Evolutionary conservation across 2,113 vertebrate genomes (phyloP).

Genomic region (Gasterosteus nipponicus): DNA sequence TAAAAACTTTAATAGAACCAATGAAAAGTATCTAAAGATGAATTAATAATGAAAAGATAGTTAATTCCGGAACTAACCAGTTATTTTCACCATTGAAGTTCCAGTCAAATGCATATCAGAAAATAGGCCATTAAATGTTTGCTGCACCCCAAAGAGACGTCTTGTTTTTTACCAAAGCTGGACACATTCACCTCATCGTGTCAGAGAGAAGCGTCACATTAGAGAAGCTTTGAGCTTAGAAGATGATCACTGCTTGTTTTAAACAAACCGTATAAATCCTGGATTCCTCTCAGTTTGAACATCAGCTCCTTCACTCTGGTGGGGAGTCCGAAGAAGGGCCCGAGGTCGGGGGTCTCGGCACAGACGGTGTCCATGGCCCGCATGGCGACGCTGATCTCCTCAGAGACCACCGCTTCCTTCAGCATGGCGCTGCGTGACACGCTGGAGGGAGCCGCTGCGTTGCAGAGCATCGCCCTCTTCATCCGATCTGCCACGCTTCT

Average conservation of each 20-base stretch:
- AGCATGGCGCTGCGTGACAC: slow-evolving; percentile 83
- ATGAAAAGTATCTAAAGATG: not conserved
- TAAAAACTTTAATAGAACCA: not conserved
- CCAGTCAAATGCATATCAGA: no score
- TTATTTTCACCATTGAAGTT: no score
- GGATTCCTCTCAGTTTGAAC: slow-evolving; percentile 86
- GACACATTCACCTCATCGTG: no score
- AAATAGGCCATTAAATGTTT: no score
- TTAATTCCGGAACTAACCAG: not conserved
- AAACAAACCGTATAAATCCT: slow-evolving; percentile 86
- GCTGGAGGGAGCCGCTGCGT: slow-evolving; percentile 83
- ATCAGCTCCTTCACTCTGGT: slow-evolving; percentile 92
- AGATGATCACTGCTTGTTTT: no score
- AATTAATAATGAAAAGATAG: not conserved
- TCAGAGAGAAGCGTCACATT: not conserved
- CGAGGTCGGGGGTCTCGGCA: slow-evolving; percentile 83
- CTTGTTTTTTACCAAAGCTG: no score
- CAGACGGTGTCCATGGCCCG: slow-evolving; percentile 79
- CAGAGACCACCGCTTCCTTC: slow-evolving; percentile 84
- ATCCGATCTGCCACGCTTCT: slow-evolving; percentile 88
- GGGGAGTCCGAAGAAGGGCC: slow-evolving; percentile 96
- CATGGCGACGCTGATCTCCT: slow-evolving; percentile 88
- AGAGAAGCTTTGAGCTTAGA: no score
- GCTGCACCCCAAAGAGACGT: no score
- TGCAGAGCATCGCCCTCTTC: slow-evolving; percentile 89